Conservation (phyloP, 1,140 invertebrate species). For the Drosophila jambulina region DNA sequence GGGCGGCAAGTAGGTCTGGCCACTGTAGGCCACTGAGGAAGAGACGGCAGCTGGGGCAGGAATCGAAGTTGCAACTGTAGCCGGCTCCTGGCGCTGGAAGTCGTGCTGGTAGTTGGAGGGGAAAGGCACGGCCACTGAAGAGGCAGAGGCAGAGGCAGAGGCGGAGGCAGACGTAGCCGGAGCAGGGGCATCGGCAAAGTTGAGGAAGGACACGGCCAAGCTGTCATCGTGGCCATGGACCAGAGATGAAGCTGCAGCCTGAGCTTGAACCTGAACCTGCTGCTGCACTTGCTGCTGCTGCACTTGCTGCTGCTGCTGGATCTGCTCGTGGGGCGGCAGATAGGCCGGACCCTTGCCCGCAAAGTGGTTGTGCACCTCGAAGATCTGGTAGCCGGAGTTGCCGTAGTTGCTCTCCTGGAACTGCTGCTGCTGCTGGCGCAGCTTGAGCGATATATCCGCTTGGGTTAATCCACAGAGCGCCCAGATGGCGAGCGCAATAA, state of each 20-base stretch:
- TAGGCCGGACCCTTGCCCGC: constrained; percentile 48
- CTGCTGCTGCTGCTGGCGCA: constrained; percentile 44
- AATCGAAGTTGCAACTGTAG: not conserved
- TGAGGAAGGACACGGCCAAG: constrained; percentile 64
- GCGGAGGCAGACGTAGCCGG: no score
- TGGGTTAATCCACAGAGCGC: constrained; percentile 48
- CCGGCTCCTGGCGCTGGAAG: constrained; percentile 50
- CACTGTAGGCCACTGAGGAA: constrained; percentile 19
- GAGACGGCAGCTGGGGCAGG: not conserved
- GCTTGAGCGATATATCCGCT: constrained; percentile 73
- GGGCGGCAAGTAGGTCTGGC: constrained; percentile 51
- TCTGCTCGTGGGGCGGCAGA: constrained; percentile 61
- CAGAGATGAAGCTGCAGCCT: not conserved
- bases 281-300: constrained; percentile 18
- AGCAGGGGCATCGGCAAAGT: constrained; percentile 52
- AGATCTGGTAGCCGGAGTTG: constrained; percentile 74
- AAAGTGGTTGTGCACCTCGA: constrained; percentile 79
- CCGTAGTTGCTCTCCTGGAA: constrained; percentile 73
- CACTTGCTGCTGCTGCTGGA: constrained; percentile 18
- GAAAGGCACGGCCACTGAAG: constrained; percentile 58
- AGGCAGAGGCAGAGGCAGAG: not conserved
- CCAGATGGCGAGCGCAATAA: constrained; percentile 60
- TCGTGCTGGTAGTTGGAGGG: constrained; percentile 77
- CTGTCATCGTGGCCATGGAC: constrained; percentile 38
- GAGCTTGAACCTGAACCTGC: constrained; percentile 15